phyloP scores from a whole-genome alignment of 2,797 vertebrate genomes.

The Emys orbicularis region DNA sequence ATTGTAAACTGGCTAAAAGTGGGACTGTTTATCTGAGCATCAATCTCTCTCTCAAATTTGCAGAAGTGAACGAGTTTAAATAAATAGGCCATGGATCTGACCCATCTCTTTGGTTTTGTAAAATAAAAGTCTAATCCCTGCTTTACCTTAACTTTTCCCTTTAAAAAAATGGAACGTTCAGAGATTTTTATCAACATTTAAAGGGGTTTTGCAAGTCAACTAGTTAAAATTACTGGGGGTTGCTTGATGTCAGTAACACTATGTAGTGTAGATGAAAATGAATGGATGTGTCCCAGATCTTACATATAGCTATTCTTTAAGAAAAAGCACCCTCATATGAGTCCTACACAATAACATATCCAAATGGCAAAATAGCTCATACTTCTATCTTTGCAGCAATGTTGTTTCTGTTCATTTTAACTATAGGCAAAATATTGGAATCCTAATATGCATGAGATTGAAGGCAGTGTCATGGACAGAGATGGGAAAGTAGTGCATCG shows the following conservation, averaged over 20 bases:
- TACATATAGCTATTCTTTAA: background rate
- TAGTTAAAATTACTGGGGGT: background rate
- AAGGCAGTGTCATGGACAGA: slow-evolving; percentile 90
- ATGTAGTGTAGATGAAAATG: background rate
- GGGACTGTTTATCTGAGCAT: background rate
- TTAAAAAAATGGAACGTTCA: background rate
- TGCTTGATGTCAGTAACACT: background rate
- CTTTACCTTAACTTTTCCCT: background rate
- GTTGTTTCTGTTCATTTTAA: slow-evolving; percentile 4
- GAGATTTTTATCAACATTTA: background rate
- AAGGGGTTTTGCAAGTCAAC: background rate
- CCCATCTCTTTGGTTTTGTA: background rate
- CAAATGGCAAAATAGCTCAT: background rate
- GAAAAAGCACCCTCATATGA: background rate
- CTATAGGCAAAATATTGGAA: slow-evolving; percentile 96
- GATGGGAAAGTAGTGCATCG: slow-evolving; percentile 90
- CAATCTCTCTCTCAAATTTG: background rate
- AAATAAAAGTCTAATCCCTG: background rate
- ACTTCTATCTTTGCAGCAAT: background rate
- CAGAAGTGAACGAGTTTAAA: background rate
- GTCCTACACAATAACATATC: background rate
- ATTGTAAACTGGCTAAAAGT: background rate
- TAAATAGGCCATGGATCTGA: background rate
- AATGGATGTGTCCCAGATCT: background rate
- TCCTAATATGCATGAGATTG: slow-evolving; percentile 93